phyloP scores from a whole-genome alignment of 2,888 invertebrate species.

The Elegia similella region DNA sequence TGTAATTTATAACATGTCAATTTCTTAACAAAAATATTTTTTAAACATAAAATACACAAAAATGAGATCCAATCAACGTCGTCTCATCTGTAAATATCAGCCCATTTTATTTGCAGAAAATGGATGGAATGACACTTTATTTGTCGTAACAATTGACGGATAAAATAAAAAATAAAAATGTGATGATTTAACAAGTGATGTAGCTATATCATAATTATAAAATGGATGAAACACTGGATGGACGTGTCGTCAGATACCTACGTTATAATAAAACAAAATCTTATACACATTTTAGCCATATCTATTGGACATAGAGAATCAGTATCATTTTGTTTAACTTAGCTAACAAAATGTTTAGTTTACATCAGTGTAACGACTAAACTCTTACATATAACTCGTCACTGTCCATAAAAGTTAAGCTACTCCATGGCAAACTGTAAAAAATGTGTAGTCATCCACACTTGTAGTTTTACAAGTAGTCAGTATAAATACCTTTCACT shows the following conservation, averaged over 20 bases:
- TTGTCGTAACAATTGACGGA: background rate
- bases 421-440: no score
- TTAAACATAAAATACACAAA: constrained; percentile 2
- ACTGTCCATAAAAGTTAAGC: no score
- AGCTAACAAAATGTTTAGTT: no score
- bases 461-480: no score
- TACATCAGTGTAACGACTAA: no score
- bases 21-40: constrained; percentile 8
- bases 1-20: background rate
- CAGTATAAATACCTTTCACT: no score
- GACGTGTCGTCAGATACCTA: background rate
- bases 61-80: constrained; percentile 18
- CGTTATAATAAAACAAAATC: background rate
- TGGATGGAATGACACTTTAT: constrained; percentile 8
- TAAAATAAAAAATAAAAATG: background rate
- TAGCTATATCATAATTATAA: background rate
- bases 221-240: constrained; percentile 7
- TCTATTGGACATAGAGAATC: no score
- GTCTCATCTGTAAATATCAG: constrained; percentile 6
- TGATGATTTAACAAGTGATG: constrained; percentile 13
- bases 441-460: no score
- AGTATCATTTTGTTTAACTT: no score
- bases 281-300: background rate
- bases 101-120: constrained; percentile 3
- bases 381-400: no score